Conservation (phyloP, 2,888 invertebrate species). For the Diarsia brunnea region DNA sequence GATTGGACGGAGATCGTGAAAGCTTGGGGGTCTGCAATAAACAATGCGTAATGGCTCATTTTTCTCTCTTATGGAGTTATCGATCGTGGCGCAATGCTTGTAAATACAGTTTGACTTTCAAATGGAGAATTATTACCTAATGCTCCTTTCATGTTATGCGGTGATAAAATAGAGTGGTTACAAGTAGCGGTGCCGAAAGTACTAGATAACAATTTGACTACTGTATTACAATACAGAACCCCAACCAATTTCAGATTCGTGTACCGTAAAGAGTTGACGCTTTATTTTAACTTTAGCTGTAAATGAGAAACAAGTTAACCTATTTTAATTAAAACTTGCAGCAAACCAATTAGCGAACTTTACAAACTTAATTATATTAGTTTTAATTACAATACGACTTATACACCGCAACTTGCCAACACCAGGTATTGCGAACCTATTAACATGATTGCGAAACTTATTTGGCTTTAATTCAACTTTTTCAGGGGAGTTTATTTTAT, state of each 20-base stretch:
- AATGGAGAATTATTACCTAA: constrained; percentile 31
- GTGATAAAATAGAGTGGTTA: constrained; percentile 19
- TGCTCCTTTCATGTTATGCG: constrained; percentile 10
- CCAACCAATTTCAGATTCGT: background rate
- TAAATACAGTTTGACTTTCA: constrained; percentile 52
- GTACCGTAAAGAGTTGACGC: constrained; percentile 3
- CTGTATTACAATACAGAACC: background rate
- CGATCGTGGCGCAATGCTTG: constrained; percentile 28
- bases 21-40: constrained; percentile 29
- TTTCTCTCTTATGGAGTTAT: constrained; percentile 45
- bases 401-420: constrained; percentile 28
- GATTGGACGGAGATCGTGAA: constrained; percentile 61
- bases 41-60: constrained; percentile 55
- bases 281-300: constrained; percentile 13
- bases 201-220: background rate
- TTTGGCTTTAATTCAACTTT: constrained; percentile 36
- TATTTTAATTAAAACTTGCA: constrained; percentile 52
- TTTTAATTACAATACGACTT: constrained; percentile 51
- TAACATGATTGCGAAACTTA: constrained; percentile 22
- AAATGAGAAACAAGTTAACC: constrained; percentile 33
- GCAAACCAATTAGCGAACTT: constrained; percentile 32
- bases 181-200: background rate
- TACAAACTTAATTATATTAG: constrained; percentile 43
- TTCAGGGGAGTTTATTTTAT: constrained; percentile 27
- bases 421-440: constrained; percentile 31